Evolutionary conservation across 2,888 invertebrate genomes (phyloP).

Genomic region (Drosophila nigricruria): DNA sequence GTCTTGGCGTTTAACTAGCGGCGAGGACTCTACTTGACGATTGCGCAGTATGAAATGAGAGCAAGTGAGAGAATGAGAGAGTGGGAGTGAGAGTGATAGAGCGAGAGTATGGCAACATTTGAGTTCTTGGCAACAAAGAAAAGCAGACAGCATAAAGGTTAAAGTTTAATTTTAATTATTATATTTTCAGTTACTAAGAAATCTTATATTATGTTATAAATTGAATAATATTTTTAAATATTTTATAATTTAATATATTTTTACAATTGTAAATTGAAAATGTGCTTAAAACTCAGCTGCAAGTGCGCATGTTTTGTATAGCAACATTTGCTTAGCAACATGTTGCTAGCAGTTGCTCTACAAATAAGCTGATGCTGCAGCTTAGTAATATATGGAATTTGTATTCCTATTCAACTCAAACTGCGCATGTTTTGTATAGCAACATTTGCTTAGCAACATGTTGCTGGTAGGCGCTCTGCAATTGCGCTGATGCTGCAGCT

Average conservation of each 20-base stretch:
- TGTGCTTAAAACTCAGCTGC: background rate
- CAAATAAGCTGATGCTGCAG: constrained; percentile 33
- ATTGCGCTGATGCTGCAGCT: constrained; percentile 44
- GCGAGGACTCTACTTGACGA: constrained; percentile 31
- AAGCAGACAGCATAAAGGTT: background rate
- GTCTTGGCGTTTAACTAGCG: constrained; percentile 27
- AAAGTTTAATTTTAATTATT: background rate
- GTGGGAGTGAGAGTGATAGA: background rate
- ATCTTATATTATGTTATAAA: fast-evolving
- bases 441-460: constrained; percentile 31
- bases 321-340: constrained; percentile 38
- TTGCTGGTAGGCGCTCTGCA: constrained; percentile 18
- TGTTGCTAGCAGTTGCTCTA: constrained; percentile 24
- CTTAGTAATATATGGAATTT: too few relatives aligned
- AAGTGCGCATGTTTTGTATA: constrained; percentile 1
- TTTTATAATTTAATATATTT: background rate
- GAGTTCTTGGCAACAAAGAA: constrained; percentile 27
- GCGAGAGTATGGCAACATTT: background rate
- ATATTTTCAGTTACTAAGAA: background rate
- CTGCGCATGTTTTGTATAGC: constrained; percentile 3
- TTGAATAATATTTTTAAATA: background rate
- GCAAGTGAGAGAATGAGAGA: background rate
- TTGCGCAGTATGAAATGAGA: constrained; percentile 50
- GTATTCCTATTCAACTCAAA: background rate
- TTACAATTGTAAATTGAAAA: background rate